A percentile compares a stretch with the other conserved stretches of the same genome.
phyloP scores from a whole-genome alignment of 2,797 vertebrate genomes.

The Vespertilio murinus region DNA sequence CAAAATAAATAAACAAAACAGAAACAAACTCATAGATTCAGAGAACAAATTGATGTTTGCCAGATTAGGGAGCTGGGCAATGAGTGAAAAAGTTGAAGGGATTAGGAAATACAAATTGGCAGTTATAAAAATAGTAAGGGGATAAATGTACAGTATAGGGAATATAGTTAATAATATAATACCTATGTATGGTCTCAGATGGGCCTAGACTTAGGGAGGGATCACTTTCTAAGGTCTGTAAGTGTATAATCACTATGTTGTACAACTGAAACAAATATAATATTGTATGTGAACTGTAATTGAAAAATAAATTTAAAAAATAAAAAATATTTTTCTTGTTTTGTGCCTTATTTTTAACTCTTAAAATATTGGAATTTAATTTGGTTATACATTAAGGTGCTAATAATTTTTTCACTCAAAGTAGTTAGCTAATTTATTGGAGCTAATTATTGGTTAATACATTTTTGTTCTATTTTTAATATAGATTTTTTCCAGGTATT shows the following conservation, averaged over 20 bases:
- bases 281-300: not conserved
- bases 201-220: not conserved
- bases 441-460: not conserved
- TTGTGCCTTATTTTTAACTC: conserved; percentile 32
- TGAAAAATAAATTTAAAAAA: not conserved
- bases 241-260: not conserved
- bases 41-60: not conserved
- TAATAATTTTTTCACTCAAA: not conserved
- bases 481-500: conserved; percentile 5
- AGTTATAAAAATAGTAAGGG: not conserved
- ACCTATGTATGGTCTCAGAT: not conserved
- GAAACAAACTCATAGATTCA: not conserved
- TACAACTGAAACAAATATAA: not conserved
- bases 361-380: conserved; percentile 54
- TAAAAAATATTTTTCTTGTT: conserved; percentile 3
- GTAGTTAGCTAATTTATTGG: conserved; percentile 31
- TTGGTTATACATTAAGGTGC: not conserved
- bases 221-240: not conserved
- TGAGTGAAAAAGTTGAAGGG: not conserved
- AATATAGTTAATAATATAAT: not conserved
- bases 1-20: not conserved
- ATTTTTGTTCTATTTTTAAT: conserved; percentile 16
- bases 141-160: not conserved
- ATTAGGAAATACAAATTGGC: not conserved
- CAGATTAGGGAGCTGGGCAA: not conserved